Evolutionary conservation across 2,113 vertebrate genomes (phyloP).

Genomic region (Pluvialis apricaria): DNA sequence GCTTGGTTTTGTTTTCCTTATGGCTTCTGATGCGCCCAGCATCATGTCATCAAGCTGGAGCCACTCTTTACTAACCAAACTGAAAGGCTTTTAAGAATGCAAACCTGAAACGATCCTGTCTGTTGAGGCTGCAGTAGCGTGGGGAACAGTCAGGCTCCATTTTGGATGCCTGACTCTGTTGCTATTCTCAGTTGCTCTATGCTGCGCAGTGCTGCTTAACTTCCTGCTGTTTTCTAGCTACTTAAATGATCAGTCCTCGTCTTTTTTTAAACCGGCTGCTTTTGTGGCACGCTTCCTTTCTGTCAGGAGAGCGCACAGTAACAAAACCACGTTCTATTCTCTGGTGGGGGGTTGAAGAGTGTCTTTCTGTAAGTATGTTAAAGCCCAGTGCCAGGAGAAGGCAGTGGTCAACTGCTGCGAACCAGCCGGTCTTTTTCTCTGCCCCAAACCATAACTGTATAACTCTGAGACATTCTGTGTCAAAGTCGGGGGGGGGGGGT

Average conservation of each 20-base stretch:
- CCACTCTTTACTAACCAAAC: background rate
- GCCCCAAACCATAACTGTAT: background rate
- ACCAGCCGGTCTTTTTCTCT: background rate
- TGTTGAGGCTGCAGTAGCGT: background rate
- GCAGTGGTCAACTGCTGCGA: background rate
- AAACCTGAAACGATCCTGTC: background rate
- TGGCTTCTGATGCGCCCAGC: background rate
- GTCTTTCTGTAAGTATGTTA: background rate
- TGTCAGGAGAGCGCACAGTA: background rate
- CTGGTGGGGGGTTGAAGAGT: background rate
- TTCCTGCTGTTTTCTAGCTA: constrained; percentile 30
- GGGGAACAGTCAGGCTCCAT: constrained; percentile 11
- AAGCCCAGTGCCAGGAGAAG: background rate
- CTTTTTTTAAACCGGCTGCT: background rate
- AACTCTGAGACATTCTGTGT: background rate
- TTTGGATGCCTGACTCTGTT: constrained; percentile 43
- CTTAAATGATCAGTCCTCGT: background rate
- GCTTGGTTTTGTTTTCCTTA: background rate
- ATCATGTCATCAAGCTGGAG: background rate
- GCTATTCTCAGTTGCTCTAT: constrained; percentile 3
- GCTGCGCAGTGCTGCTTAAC: background rate
- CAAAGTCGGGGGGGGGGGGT: background rate
- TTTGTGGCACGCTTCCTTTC: background rate
- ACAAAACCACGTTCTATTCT: background rate
- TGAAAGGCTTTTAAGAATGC: background rate